Base-by-base conservation (phyloP, 2,113 vertebrate species). In the Sorex araneus region DNA sequence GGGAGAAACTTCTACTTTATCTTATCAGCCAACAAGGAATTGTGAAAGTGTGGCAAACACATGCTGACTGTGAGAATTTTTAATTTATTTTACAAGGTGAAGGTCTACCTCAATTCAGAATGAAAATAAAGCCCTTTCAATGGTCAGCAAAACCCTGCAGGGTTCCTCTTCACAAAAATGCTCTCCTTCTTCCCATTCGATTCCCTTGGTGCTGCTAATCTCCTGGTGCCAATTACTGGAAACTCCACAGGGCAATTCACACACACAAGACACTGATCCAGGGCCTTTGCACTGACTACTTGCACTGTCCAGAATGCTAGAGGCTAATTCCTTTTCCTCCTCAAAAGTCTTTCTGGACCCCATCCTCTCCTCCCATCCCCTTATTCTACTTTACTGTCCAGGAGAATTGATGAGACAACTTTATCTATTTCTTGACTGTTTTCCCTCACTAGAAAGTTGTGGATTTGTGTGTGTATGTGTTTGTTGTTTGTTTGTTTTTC, bases 381-480 rank as follows among this genome's bases (percentile, higher is more conserved):
- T 36, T 18, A 4, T 30, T 64, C 30, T 13, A 12, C 45, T 8
- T 45, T 19, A 5, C n/a, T 30, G 76, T 81, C 74, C 18, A 8
- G 1, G 10, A 60, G 18, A 60, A 60, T 23, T 21, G 18, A 60
- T 7, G 18, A 60, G 19, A 57, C 6, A 60, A 6, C 57, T 21
- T 60, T 0, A 0, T 9, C 30, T 23, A 8, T 43, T 74, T 30
- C 1, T 7, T 18, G 36, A 30, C 6, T 8, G 2, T 16, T 27
- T 18, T 28, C 8, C 3, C 9, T 36, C 15, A 1, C n/a, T 43
- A 23, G 6, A 45, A 25, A 32, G 45, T 9, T 40, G n/a, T 30
- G 21, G 30, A 23, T 8, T 8, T 0, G 3, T n/a, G n/a, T n/a
- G n/a, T n/a, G n/a, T n/a, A n/a, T 1, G 32, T 6, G 4, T 27